Evolutionary conservation across 2,797 vertebrate genomes (phyloP).

Genomic region (Ficedula albicollis): DNA sequence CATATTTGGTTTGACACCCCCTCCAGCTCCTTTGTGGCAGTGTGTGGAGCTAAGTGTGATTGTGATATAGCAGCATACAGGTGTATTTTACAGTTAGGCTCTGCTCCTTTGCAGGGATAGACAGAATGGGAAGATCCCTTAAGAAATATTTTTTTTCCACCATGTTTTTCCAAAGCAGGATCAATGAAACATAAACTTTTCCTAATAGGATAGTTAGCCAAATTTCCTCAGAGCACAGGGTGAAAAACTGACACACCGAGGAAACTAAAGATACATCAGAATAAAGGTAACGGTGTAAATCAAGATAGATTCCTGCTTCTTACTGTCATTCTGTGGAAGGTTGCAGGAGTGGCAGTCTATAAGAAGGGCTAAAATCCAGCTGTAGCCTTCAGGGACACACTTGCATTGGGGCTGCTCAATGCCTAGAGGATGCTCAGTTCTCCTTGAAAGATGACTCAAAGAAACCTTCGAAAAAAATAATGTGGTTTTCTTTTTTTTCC

Average conservation of each 20-base stretch:
- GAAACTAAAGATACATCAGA: neutral
- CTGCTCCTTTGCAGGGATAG: neutral
- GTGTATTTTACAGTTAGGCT: neutral
- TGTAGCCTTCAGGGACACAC: neutral
- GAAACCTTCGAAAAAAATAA: neutral
- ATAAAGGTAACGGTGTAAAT: neutral
- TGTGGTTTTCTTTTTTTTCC: too few relatives aligned
- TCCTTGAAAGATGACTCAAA: neutral
- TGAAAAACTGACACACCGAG: neutral
- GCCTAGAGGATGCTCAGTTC: neutral
- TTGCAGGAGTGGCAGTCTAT: neutral
- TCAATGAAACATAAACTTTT: neutral
- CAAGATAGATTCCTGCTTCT: neutral
- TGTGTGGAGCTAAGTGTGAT: neutral
- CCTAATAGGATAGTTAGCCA: neutral
- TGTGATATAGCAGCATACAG: neutral
- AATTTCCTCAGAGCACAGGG: neutral
- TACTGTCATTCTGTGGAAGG: neutral
- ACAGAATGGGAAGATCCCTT: neutral
- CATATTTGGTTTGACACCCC: neutral
- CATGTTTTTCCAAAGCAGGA: neutral
- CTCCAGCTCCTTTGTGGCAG: neutral
- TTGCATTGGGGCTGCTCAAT: neutral
- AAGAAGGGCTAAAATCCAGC: neutral
- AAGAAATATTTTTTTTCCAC: neutral